Evolutionary conservation across 2,113 vertebrate genomes (phyloP).

Genomic region (Dermatemys mawii): DNA sequence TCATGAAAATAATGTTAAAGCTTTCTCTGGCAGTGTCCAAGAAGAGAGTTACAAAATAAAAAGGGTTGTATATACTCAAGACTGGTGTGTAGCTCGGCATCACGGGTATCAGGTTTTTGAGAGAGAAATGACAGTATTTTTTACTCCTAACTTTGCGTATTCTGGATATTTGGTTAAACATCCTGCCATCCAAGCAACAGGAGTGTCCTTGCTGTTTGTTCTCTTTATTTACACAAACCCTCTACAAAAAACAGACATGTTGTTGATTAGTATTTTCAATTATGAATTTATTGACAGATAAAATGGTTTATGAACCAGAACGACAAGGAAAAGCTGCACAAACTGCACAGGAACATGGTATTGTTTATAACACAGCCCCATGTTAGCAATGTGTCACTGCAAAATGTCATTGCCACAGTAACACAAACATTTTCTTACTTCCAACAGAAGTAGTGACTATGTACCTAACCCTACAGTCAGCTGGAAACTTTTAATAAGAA

Average conservation of each 20-base stretch:
- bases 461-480: background rate
- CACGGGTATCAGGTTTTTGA: too few species aligned
- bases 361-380: background rate
- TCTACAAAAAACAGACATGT: constrained; percentile 34
- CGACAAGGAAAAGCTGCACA: background rate
- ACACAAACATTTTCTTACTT: background rate
- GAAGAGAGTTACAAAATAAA: background rate
- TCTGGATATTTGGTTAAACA: constrained; percentile 48
- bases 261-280: constrained; percentile 44
- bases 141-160: constrained; percentile 28
- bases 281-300: constrained; percentile 21
- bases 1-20: background rate
- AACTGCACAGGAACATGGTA: background rate
- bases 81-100: background rate
- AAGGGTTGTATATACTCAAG: background rate
- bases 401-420: background rate
- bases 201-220: constrained; percentile 48
- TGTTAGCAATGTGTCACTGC: background rate
- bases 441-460: background rate
- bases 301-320: constrained; percentile 9
- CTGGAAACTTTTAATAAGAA: background rate
- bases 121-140: background rate
- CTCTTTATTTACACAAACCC: constrained; percentile 30
- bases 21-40: background rate
- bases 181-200: background rate